Percentiles rank a stretch among this genome's conserved stretches.
phyloP scores from a whole-genome alignment of 2,797 vertebrate species.

The Sebastes minor region DNA sequence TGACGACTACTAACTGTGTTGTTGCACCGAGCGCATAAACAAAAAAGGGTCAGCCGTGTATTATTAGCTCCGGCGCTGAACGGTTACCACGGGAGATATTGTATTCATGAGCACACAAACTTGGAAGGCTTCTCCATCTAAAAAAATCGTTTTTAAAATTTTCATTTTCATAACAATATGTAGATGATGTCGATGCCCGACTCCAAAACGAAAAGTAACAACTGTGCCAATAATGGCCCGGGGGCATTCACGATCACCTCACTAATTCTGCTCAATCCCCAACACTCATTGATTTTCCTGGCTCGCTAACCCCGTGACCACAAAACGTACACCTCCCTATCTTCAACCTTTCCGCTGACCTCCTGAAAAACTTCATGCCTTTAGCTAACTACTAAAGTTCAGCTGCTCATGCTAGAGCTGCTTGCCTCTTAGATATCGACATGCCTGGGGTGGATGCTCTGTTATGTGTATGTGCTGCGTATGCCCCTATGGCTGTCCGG shows the following conservation, averaged over 20 bases:
- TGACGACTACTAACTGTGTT: conserved; percentile 15
- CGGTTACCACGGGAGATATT: conserved; percentile 14
- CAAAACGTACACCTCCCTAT: conserved; percentile 50
- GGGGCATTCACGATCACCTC: conserved; percentile 58
- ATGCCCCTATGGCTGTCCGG: conserved; percentile 60
- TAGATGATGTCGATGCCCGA: conserved; percentile 17
- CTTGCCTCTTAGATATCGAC: conserved; percentile 68
- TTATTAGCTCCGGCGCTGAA: conserved; percentile 15
- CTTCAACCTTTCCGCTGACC: conserved; percentile 70
- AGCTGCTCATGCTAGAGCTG: conserved; percentile 48
- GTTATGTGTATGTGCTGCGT: conserved; percentile 48
- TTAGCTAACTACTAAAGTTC: conserved; percentile 63
- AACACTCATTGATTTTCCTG: conserved; percentile 70
- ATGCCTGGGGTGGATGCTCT: conserved; percentile 63
- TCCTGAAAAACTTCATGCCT: conserved; percentile 67
- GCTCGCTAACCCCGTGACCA: conserved; percentile 67
- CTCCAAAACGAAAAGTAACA: conserved; percentile 55
- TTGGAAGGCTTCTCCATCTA: conserved; percentile 15
- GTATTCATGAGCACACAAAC: conserved; percentile 34
- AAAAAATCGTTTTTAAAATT: conserved; percentile 38
- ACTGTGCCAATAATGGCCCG: conserved; percentile 47
- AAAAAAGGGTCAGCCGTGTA: not conserved
- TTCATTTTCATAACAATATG: conserved; percentile 35
- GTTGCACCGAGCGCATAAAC: not conserved
- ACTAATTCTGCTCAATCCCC: conserved; percentile 64